Evolutionary conservation across 1,140 invertebrate species (phyloP).

Genomic region (Cepaea nemoralis): DNA sequence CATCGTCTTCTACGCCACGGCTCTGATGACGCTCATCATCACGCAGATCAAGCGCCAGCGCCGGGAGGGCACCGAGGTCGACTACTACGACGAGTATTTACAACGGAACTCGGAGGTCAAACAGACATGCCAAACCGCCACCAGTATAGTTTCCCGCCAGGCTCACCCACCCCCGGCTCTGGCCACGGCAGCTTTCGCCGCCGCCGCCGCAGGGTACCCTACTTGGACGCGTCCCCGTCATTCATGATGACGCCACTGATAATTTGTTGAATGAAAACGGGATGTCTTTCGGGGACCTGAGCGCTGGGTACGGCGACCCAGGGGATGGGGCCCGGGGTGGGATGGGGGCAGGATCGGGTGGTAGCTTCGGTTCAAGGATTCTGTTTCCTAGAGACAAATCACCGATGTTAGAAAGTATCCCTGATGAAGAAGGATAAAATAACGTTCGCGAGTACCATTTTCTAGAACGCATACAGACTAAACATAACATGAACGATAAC

Average conservation of each 20-base stretch:
- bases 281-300: background rate
- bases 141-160: slow-evolving; percentile 24
- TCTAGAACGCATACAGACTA: no score
- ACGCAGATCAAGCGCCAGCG: slow-evolving; percentile 64
- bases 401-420: slow-evolving; percentile 31
- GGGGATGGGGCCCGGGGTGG: background rate
- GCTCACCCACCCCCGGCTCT: background rate
- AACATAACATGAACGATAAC: no score
- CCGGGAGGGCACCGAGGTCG: slow-evolving; percentile 59
- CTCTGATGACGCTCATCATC: slow-evolving; percentile 65
- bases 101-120: slow-evolving; percentile 58
- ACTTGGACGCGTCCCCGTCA: background rate
- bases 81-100: slow-evolving; percentile 68
- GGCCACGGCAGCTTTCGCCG: background rate
- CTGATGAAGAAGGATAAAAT: slow-evolving; percentile 22
- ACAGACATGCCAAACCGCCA: slow-evolving; percentile 48
- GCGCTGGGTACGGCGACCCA: background rate
- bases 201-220: slow-evolving; percentile 28
- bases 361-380: background rate
- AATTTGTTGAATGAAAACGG: background rate
- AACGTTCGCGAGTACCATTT: no score
- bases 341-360: background rate
- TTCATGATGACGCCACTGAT: slow-evolving; percentile 11
- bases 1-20: slow-evolving; percentile 67
- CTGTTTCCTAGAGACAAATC: slow-evolving; percentile 7